phyloP scores from a whole-genome alignment of 2,113 vertebrate genomes.

The Dipodomys stephensi region DNA sequence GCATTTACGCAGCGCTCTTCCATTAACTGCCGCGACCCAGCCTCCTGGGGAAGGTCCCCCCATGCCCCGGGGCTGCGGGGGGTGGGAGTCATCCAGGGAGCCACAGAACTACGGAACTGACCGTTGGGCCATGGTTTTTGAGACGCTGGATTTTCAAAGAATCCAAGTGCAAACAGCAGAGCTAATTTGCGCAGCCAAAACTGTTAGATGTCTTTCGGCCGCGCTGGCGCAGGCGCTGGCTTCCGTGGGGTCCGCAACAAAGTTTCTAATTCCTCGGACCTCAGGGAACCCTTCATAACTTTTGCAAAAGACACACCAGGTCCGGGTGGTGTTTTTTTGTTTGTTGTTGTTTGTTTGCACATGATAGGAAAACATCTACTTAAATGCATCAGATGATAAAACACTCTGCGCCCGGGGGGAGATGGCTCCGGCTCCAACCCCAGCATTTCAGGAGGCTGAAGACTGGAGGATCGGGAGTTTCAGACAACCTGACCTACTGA shows the following conservation, averaged over 20 bases:
- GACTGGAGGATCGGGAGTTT: no score
- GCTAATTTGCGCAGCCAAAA: background rate
- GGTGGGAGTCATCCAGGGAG: background rate
- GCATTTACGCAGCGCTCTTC: background rate
- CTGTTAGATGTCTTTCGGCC: background rate
- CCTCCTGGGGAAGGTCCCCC: background rate
- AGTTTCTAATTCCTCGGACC: background rate
- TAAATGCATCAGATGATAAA: background rate
- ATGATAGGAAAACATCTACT: background rate
- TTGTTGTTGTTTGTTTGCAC: background rate
- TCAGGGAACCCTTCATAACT: background rate
- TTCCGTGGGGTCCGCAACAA: background rate
- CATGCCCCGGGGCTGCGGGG: background rate
- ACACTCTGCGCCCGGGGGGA: background rate
- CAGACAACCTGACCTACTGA: no score
- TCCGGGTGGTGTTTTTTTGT: background rate
- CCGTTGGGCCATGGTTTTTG: background rate
- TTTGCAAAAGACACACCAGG: background rate
- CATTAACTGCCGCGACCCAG: background rate
- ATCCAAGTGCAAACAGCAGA: constrained; percentile 27
- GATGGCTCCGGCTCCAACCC: no score
- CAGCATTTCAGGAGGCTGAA: no score
- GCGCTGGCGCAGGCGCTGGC: accelerated
- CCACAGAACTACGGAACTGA: accelerated
- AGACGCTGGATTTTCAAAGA: background rate